phyloP scores from a whole-genome alignment of 2,888 invertebrate genomes.

The Schrankia costaestrigalis region DNA sequence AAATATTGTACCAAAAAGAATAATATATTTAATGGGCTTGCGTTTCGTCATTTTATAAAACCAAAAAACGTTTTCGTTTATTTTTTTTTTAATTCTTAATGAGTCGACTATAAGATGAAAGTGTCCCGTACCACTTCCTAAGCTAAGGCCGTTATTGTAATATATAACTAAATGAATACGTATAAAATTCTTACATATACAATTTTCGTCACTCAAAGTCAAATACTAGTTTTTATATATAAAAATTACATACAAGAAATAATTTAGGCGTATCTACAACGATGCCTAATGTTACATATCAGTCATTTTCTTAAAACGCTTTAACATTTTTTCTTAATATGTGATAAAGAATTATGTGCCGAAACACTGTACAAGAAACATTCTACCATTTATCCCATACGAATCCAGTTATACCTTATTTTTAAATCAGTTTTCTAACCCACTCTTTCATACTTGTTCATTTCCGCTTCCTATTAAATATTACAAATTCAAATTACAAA shows the following conservation, averaged over 20 bases:
- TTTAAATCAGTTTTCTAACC: slow-evolving; percentile 25
- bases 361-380: slow-evolving; percentile 14
- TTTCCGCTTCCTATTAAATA: slow-evolving; percentile 6
- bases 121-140: slow-evolving; percentile 22
- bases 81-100: not conserved
- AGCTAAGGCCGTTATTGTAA: slow-evolving; percentile 31
- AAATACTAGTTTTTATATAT: slow-evolving; percentile 44
- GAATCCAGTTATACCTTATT: slow-evolving; percentile 13
- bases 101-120: slow-evolving; percentile 17
- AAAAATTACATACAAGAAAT: slow-evolving; percentile 60
- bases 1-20: too few relatives aligned
- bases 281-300: slow-evolving; percentile 67
- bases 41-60: not conserved
- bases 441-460: slow-evolving; percentile 14
- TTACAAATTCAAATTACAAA: slow-evolving; percentile 1
- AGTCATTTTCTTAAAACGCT: slow-evolving; percentile 71
- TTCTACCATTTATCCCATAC: slow-evolving; percentile 11
- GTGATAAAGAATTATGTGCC: slow-evolving; percentile 9
- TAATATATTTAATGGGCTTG: too few relatives aligned
- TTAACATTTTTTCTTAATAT: slow-evolving; percentile 37
- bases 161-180: slow-evolving; percentile 36
- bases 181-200: slow-evolving; percentile 39
- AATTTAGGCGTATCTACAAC: slow-evolving; percentile 64
- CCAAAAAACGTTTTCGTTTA: not conserved
- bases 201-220: slow-evolving; percentile 32